A percentile compares a stretch with the other conserved stretches of the same genome.
Evolutionary conservation across 2,888 invertebrate species (phyloP).

Genomic region (Lepidochrysops patricia): DNA sequence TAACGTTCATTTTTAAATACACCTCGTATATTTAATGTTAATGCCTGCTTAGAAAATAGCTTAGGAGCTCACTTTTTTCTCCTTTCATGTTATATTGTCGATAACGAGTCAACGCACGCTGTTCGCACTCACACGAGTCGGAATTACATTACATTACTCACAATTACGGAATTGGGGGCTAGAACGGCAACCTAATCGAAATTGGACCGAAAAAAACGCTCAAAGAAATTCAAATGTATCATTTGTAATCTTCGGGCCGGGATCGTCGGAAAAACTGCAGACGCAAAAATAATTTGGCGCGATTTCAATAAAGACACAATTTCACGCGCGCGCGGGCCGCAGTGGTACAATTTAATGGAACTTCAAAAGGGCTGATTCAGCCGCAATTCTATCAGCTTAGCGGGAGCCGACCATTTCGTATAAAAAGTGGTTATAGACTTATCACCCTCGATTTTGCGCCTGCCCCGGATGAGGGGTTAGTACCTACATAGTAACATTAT

Average conservation of each 20-base stretch:
- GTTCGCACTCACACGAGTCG: no score
- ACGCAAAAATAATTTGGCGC: constrained; percentile 50
- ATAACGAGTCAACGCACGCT: no score
- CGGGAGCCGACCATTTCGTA: constrained; percentile 67
- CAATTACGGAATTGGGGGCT: no score
- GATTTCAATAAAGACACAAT: constrained; percentile 69
- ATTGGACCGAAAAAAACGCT: not conserved
- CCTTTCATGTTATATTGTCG: no score
- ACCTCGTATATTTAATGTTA: no score
- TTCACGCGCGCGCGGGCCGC: constrained; percentile 67
- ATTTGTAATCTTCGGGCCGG: not conserved
- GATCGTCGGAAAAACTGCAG: not conserved
- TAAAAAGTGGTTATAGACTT: constrained; percentile 73
- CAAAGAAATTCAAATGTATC: not conserved
- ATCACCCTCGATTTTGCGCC: no score
- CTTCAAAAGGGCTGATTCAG: constrained; percentile 71
- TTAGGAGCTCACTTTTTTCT: no score
- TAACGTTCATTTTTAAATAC: no score
- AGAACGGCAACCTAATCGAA: not conserved
- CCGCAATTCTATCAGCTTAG: constrained; percentile 74
- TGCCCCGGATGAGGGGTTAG: no score
- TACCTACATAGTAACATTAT: no score
- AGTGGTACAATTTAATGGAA: constrained; percentile 73
- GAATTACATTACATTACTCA: no score
- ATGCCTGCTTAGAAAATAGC: no score